Base-by-base conservation (phyloP, 2,113 vertebrate species). In the Oreochromis aureus region DNA sequence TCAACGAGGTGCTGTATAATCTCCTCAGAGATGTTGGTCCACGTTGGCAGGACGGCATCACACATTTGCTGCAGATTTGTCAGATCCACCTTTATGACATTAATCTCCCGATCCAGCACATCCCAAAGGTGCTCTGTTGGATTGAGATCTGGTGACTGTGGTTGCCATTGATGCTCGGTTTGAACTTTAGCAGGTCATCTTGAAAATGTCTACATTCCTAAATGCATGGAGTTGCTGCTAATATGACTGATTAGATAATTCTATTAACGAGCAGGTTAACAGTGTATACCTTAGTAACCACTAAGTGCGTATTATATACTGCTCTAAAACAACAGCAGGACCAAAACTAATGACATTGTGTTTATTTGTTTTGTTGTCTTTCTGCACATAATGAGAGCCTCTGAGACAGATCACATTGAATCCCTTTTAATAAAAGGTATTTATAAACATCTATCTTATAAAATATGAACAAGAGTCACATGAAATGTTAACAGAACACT, bases 391-490 rank as follows among this genome's bases (percentile, higher is more conserved):
- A 92, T 89, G 11, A n/a, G 27, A 92, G 81, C 83, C 89, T 86
- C 66, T 48, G 13, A 76, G 59, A 10, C 41, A 18, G 71, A 78
- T 89, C 85, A 92, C 80, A 58, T 58, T 80, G 53, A 89, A 85
- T 87, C 92, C 82, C 81, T 87, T 94, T 95, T 93, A 94, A 90
- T 94, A 90, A 94, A 94, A 94, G 93, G 90, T 86, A 56, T 94
- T 94, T 94, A 93, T 95, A 95, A 93, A 94, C 93, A 94, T 94
- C 91, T 95, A 95, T 94, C 54, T 89, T 95, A 92, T 92, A 95
- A 94, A 94, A 94, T 93, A 94, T 93, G 85, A 92, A 94, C 86
- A 89, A 90, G 81, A 89, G 83, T 93, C 86, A 94, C 94, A 91
- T 89, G 90, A 93, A 95, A 92, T 89, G 86, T 87, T 87, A 88